Conservation (phyloP, 2,797 vertebrate species). For the Cryptoprocta ferox region DNA sequence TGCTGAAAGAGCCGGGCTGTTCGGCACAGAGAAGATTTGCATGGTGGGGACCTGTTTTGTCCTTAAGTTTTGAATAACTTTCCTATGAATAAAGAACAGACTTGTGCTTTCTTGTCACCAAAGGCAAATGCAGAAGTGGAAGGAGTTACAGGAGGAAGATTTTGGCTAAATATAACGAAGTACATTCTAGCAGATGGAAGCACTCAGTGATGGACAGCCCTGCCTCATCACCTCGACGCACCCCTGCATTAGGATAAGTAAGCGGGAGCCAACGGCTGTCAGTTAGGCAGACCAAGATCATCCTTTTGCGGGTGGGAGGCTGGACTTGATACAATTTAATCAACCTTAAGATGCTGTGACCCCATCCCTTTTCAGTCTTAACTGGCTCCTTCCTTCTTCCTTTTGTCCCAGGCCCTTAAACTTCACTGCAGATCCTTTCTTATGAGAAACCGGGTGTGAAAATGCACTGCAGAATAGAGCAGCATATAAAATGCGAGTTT, state of each 20-base stretch:
- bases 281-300: not conserved
- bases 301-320: not conserved
- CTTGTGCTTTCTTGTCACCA: conserved; percentile 39
- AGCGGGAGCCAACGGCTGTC: not conserved
- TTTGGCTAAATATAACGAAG: conserved; percentile 12
- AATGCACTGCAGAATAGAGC: conserved; percentile 53
- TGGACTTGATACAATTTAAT: not conserved
- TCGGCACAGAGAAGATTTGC: not conserved
- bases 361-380: not conserved
- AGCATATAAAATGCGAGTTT: conserved; percentile 58
- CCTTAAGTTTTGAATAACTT: not conserved
- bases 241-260: not conserved
- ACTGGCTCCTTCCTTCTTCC: not conserved
- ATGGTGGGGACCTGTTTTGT: not conserved
- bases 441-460: conserved; percentile 36
- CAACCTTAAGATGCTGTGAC: not conserved
- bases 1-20: not conserved
- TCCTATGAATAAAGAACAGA: not conserved
- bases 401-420: conserved; percentile 43
- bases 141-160: not conserved
- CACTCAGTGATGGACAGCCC: not conserved
- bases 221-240: not conserved
- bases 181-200: conserved; percentile 22
- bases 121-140: conserved; percentile 20
- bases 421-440: conserved; percentile 29